These are phyloP conservation scores for Theristicus caerulescens DNA, from an alignment of 2,113 vertebrate genomes.

Conservation along the genomic window DNA sequence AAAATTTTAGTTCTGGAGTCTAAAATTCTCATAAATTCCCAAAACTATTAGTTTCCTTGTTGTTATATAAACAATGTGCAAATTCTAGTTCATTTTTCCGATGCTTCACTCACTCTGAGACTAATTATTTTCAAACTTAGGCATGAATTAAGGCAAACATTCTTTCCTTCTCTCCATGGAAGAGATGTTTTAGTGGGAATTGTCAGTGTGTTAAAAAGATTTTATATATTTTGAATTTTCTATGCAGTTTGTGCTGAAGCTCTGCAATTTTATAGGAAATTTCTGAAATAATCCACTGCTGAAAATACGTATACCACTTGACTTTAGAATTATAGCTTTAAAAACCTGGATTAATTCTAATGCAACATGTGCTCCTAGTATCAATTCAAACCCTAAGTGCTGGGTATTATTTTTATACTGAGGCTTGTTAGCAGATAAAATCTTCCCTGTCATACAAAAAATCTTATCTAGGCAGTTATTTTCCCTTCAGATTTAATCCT, in stretches of 20 bases:
- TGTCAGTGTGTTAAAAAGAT: background rate
- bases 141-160: background rate
- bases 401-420: constrained; percentile 3
- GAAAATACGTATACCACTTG: background rate
- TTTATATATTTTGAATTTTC: background rate
- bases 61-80: background rate
- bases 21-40: background rate
- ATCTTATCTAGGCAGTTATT: constrained; percentile 7
- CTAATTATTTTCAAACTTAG: background rate
- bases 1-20: background rate
- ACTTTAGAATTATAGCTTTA: background rate
- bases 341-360: background rate
- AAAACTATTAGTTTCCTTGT: background rate
- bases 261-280: background rate
- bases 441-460: background rate
- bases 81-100: background rate
- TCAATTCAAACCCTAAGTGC: background rate
- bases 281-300: background rate
- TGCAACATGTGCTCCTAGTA: background rate
- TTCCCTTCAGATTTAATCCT: background rate
- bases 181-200: background rate
- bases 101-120: background rate
- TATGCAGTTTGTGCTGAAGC: background rate
- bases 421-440: constrained; percentile 12
- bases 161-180: background rate